Base-by-base conservation (phyloP, 2,888 invertebrate genomes). In the Drosophila vallismaia region DNA sequence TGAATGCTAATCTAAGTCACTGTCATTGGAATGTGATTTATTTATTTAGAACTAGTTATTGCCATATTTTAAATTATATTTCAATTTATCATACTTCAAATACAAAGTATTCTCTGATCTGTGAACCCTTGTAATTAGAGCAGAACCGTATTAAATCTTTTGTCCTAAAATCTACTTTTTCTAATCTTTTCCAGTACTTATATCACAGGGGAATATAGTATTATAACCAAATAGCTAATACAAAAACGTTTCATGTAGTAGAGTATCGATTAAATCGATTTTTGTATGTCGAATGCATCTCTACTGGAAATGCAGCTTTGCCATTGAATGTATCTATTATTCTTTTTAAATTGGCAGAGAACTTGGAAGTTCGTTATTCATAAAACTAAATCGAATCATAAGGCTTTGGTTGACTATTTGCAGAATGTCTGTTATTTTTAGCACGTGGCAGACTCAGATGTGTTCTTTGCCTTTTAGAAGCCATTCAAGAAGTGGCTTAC, bases 381-480 rank as follows among this genome's bases (percentile, higher is more conserved):
- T 5, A 14, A n/a, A 46, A 33, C 3, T 0, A 9, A 6, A 19
- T 8, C 7, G 1, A 6, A 12, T 33, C 26, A 19, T 8, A 5
- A 14, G 45, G 12, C 46, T 58, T 46, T 19, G 7, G n/a, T 60
- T 60, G 60, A 40, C 48, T 60, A 60, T 31, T 45, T 48, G 24
- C 45, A 60, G 60, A 60, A 59, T 60, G 60, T 48, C 60, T 64
- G 45, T 63, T 60, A 44, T 62, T 62, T 62, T 62, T 46, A 64
- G 63, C 63, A 64, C 63, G 63, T 64, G 63, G 66, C 63, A 66
- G 45, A 52, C 45, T 8, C 29, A 42, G 40, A 19, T 8, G 28
- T 33, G 28, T 48, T 68, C 70, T 24, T 52, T 19, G 52, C 31
- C 48, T 42, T 31, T 63, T 29, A 14, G 29, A 10, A 14, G 64